phyloP scores from a whole-genome alignment of 2,113 vertebrate genomes.

The Aramus guarauna region DNA sequence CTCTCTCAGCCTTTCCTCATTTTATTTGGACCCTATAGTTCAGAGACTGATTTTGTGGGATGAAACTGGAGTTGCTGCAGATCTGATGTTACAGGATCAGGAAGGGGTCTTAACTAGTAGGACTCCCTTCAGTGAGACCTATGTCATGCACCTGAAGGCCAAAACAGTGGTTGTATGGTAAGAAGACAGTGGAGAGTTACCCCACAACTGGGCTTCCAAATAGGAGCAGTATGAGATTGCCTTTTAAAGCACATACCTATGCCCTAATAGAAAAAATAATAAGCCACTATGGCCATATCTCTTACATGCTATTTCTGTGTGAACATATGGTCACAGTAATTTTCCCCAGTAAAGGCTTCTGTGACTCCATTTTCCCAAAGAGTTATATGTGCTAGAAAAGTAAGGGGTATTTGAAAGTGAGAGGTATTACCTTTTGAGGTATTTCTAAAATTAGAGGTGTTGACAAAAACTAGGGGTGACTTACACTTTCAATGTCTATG shows the following conservation, averaged over 20 bases:
- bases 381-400: neutral
- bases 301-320: neutral
- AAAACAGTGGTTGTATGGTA: neutral
- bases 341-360: neutral
- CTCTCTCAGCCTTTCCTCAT: too few relatives aligned
- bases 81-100: neutral
- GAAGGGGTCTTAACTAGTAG: neutral
- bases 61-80: neutral
- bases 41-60: neutral
- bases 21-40: neutral
- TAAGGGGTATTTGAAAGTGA: neutral
- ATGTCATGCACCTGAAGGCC: neutral
- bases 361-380: neutral
- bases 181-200: neutral
- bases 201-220: neutral
- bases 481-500: neutral
- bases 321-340: neutral
- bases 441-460: neutral
- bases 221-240: neutral
- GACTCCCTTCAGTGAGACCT: rapidly evolving
- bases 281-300: neutral
- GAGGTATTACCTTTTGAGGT: neutral
- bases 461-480: neutral
- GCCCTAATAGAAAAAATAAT: neutral
- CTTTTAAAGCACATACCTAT: neutral